Evolutionary conservation across 2,888 invertebrate genomes (phyloP), one percentile per base, ranked within the genome.

Genomic region (Eulithis testata): DNA sequence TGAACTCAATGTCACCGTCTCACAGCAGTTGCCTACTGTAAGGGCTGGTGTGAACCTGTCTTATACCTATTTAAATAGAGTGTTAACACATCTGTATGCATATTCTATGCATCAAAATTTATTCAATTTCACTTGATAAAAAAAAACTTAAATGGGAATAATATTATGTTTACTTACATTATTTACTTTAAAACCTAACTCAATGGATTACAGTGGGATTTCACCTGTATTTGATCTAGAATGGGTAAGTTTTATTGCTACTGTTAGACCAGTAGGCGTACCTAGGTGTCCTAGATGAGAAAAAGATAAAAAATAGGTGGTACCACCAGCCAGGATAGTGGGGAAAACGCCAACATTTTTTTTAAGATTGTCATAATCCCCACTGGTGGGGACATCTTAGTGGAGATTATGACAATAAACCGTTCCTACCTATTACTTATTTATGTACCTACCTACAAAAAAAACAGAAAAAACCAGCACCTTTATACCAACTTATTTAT

Each of bases 11-110:
- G 78, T 72, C 70, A 73, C 70, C 65, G 63, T 72, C 72, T 74
- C 74, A 71, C 76, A 76, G 71, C 84, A 91, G 91, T 91, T 76
- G 80, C 77, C 77, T 77, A 72, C 76, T 72, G 75, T 69, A 73
- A 77, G 78, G 84, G 79, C 75, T 78, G 67, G 75, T 57, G 76
- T 69, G 59, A 79, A 82, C 86, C 79, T 87, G 88, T 82, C 72
- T 11, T 11, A 62, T 63, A 68, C 21, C 21, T 74, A 85, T 81
- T 79, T 67, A 72, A 75, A 77, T 75, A 40, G 9, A 11, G 51
- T 8, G 3, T 58, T 31, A 0, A 6, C 9, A 43, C n/a, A 59
- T 59, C 36, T 44, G 14, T 11, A 50, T 51, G 11, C 5, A 5
- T 7, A 40, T 47, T 3, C 4, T 14, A 47, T 8, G 3, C 9